Evolutionary conservation across 2,113 vertebrate genomes (phyloP), one percentile per base, ranked within the genome.

Genomic region (Chlamydotis undulata): DNA sequence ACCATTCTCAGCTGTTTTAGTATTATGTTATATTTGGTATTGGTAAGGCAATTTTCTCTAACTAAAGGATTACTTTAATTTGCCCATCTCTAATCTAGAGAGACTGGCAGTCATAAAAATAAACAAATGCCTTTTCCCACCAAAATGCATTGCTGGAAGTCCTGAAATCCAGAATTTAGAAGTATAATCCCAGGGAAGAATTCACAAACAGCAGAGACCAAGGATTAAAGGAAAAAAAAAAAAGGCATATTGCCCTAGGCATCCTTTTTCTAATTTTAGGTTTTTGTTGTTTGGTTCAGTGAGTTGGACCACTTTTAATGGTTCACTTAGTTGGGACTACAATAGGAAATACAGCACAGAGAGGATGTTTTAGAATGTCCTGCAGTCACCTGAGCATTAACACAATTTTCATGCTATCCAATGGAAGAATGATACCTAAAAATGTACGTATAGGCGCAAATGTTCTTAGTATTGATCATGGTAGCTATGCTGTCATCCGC

Each of bases 241-340:
- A 67, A 75, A 65, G 18, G 8, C 29, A 19, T 81, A 89, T 91
- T 71, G 43, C 86, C 68, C 28, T 47, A 93, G 68, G 76, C 68
- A 86, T 78, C 17, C 22, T 90, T 94, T 71, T 96, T 85, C 90
- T 97, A 92, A 86, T 75, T 89, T 95, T 87, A 93, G 65, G 8
- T 21, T 91, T 85, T 56, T 65, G 60, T 70, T 91, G 29, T 89
- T 94, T 95, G 70, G 71, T 92, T 97, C 77, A 93, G 35, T 91
- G 80, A 93, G 75, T 68, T 91, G 47, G 49, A 96, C 87, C 59
- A 63, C 35, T 90, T 84, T 65, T 89, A 82, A 67, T 89, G 65
- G 47, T 94, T 95, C 55, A 56, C 65, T 93, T 81, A 74, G 61
- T 76, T 74, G 50, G 76, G 78, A 84, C 65, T 84, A 55, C 45